A percentile compares a stretch with the other conserved stretches of the same genome.
Conservation (phyloP, 1,140 invertebrate species). For the Drosophila sulfurigaster region DNA sequence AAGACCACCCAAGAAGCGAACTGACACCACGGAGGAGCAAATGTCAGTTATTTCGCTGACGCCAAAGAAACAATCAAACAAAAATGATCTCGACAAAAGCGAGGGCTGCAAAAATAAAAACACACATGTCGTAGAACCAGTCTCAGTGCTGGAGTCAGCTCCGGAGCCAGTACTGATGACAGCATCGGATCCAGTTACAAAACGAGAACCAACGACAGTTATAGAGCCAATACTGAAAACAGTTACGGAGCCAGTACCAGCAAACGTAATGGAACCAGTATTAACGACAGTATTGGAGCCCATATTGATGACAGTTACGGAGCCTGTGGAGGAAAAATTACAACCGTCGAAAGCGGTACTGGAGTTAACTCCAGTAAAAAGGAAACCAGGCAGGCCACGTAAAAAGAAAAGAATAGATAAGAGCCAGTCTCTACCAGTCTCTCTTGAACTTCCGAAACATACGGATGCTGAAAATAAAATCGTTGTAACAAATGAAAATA, state of each 20-base stretch:
- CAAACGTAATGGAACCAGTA: too few relatives aligned
- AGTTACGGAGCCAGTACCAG: not conserved
- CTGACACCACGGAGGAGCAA: slow-evolving; percentile 32
- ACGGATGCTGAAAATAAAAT: too few relatives aligned
- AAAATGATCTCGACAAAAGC: not conserved
- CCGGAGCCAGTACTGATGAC: not conserved
- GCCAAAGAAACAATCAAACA: not conserved
- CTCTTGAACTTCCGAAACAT: too few relatives aligned
- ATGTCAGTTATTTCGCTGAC: not conserved
- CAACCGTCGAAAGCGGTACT: not conserved
- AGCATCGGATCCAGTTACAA: not conserved
- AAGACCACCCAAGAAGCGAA: slow-evolving; percentile 7
- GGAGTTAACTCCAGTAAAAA: not conserved
- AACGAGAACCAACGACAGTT: too few relatives aligned
- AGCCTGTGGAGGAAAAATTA: not conserved
- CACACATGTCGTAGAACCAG: not conserved
- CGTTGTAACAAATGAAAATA: too few relatives aligned
- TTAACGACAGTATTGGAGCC: not conserved
- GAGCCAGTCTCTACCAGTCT: too few relatives aligned
- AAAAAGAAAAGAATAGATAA: not conserved
- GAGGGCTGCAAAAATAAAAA: not conserved
- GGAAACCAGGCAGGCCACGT: not conserved
- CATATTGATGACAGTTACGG: not conserved
- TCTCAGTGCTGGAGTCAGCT: not conserved
- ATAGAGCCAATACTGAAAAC: too few relatives aligned